These are phyloP conservation scores for Caenorhabditis imperialis DNA, from an alignment of 2,888 invertebrate species.

Conservation along the genomic window DNA sequence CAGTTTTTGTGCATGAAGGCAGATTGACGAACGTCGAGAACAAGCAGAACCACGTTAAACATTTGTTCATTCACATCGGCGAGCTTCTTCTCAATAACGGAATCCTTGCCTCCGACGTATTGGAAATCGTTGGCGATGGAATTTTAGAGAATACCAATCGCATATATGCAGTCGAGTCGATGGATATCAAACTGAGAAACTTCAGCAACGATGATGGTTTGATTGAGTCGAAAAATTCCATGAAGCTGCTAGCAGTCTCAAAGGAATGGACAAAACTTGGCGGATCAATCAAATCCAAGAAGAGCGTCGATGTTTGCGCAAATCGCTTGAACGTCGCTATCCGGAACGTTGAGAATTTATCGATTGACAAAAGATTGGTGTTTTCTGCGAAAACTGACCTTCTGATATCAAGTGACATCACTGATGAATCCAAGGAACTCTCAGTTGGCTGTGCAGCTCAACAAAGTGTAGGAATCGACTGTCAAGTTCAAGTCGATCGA, in stretches of 20 bases:
- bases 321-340: slow-evolving; percentile 51
- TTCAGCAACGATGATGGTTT: slow-evolving; percentile 64
- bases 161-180: slow-evolving; percentile 62
- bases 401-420: slow-evolving; percentile 57
- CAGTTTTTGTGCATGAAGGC: slow-evolving; percentile 55
- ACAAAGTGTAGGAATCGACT: slow-evolving; percentile 58
- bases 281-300: slow-evolving; percentile 61
- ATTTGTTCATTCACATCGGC: slow-evolving; percentile 51
- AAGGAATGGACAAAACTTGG: slow-evolving; percentile 65
- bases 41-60: slow-evolving; percentile 61
- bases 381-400: slow-evolving; percentile 65
- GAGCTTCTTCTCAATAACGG: slow-evolving; percentile 63
- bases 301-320: slow-evolving; percentile 53
- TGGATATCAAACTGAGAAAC: slow-evolving; percentile 63
- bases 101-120: slow-evolving; percentile 56
- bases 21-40: slow-evolving; percentile 55
- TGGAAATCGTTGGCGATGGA: slow-evolving; percentile 60
- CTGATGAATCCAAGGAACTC: slow-evolving; percentile 57
- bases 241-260: slow-evolving; percentile 58
- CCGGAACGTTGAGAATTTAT: slow-evolving; percentile 37
- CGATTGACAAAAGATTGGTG: slow-evolving; percentile 56
- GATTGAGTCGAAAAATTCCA: slow-evolving; percentile 63
- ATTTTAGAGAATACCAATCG: slow-evolving; percentile 62
- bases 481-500: slow-evolving; percentile 59
- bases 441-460: slow-evolving; percentile 66